Base-by-base conservation (phyloP, 1,140 invertebrate species). In the Bursaphelenchus mucronatus region DNA sequence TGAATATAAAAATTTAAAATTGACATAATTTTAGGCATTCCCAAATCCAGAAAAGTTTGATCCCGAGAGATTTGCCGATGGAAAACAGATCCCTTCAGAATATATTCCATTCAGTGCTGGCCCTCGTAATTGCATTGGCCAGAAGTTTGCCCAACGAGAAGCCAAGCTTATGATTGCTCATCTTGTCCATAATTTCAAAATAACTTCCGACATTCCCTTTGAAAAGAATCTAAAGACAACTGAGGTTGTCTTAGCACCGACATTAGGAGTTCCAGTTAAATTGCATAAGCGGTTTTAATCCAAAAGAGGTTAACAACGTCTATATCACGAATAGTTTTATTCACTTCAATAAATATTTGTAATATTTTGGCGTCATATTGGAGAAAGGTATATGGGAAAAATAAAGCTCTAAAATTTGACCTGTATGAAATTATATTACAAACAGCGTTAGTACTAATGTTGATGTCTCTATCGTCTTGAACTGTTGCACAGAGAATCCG, bases 111-210 rank as follows among this genome's bases (percentile, higher is more conserved):
- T 83, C 61, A 81, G 81, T 5, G 77, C 77, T 17, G 82, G 82
- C 13, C 82, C 82, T 0, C 73, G 82, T 51, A 81, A 76, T 56
- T 83, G 82, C 64, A 79, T 83, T 45, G 82, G 82, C 56, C 82
- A 83, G 65, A 82, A 82, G 65, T 83, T 83, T 75, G 82, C 82
- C 40, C 45, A 81, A 61, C 69, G 82, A 71, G 82, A 83, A 67
- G 79, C 81, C 55, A 83, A 83, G 55, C 73, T 79, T 5, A 56
- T 83, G n/a, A 54, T 83, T 19, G 73, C 81, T 0, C 68, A 73
- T 13, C 70, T 83, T 40, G 74, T 83, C 21, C 70, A 80, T n/a
- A 76, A 73, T 13, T 83, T 80, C 61, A 64, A 64, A 30, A 67
- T 83, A 2, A 69, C 62, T 51, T 57, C 82, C 4, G 55, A 67